Evolutionary conservation across 1,140 invertebrate genomes (phyloP), one percentile per base, ranked within the genome.

Genomic region (Choristoneura fumiferana): DNA sequence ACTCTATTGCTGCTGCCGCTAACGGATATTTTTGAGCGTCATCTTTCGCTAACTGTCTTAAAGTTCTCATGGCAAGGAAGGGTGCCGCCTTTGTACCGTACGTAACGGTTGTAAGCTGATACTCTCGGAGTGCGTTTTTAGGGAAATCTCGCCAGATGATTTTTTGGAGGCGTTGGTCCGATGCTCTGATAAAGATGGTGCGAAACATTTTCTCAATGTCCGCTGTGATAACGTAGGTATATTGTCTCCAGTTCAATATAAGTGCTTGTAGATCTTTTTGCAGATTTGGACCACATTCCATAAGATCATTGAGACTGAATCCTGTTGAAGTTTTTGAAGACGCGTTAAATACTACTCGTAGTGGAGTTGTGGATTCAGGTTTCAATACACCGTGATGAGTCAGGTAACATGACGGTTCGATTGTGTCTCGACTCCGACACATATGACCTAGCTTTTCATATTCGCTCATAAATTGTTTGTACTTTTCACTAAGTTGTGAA

Each of bases 331-430:
- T 38, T 8, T 38, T 38, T 38, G 37, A 38, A 2, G 37, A 10
- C 13, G 37, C 37, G 9, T 38, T 38, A 14, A 38, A 38, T 9
- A 38, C 37, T 8, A 38, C 37, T 4, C 13, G 37, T 38, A 38
- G 37, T 9, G 10, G 2, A 38, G 37, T 38, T 2, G 55, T 14
- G n/a, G 67, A 74, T 4, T 57, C 18, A 1, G 60, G 56, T 45
- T 67, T 67, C 0, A 74, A 5, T 0, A 87, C 71, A 0, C 60
- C 61, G 45, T 87, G 79, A 63, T 87, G 82, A 1, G 81, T 77
- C 9, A 78, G 37, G 53, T 71, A 67, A 39, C 12, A 54, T 9
- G 10, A n/a, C 10, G 37, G 10, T 14, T n/a, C 13, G 2, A 4
- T 14, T 4, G 13, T 1, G 2, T 2, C 37, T 38, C 9, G 10